phyloP scores from a whole-genome alignment of 2,113 vertebrate species.

The Lepisosteus osseus region DNA sequence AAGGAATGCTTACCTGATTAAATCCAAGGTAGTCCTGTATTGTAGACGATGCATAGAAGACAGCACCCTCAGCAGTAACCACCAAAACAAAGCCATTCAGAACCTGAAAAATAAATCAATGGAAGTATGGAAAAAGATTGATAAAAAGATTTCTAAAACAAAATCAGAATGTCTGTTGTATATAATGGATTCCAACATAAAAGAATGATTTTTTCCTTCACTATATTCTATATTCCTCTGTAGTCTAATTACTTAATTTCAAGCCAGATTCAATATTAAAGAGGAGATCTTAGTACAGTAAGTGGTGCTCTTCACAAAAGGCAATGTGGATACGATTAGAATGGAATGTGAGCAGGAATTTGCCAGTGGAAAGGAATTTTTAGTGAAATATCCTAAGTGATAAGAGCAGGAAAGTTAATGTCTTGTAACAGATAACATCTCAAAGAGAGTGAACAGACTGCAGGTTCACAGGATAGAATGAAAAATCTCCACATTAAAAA shows the following conservation, averaged over 20 bases:
- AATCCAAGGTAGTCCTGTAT: constrained; percentile 82
- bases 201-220: neutral
- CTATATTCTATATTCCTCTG: no score
- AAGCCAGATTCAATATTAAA: no score
- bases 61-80: constrained; percentile 70
- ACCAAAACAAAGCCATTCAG: constrained; percentile 81
- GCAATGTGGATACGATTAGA: neutral
- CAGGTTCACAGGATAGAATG: no score
- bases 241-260: no score
- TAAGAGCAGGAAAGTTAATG: neutral
- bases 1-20: constrained; percentile 66
- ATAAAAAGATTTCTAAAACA: no score
- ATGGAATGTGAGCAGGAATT: neutral
- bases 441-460: no score
- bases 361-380: neutral
- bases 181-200: neutral
- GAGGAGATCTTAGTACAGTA: no score
- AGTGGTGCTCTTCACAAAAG: no score
- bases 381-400: neutral
- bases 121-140: no score
- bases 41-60: constrained; percentile 77
- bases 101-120: constrained; percentile 48
- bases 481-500: no score
- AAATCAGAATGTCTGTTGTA: no score
- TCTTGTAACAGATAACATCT: neutral